Evolutionary conservation across 2,113 vertebrate species (phyloP), one percentile per base, ranked within the genome.

Genomic region (Amphiprion ocellaris): DNA sequence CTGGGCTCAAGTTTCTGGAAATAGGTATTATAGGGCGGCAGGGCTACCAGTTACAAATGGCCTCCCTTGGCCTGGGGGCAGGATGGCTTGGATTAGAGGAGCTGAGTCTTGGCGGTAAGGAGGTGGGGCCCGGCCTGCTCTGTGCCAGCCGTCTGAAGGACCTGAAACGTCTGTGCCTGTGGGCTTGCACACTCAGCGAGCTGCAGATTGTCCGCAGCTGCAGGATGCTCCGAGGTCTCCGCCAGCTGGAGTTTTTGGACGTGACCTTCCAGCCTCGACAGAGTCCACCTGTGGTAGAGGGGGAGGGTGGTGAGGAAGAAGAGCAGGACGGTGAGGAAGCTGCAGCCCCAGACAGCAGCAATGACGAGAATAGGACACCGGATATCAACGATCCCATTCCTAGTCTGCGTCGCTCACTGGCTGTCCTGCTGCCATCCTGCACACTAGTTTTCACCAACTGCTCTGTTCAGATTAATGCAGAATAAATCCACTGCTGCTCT

Each of bases 21-120:
- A 89, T 95, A 77, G 92, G 92, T 23, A 92, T 93, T 23, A 89
- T 86, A 4, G 92, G 80, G 4, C 83, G 92, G 17, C 88, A 92
- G 44, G 92, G 92, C 50, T 92, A 92, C 81, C 91, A 93, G 79
- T 78, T 89, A 61, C 92, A 95, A 61, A 94, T 95, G 94, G 92
- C 93, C 28, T 94, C 94, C 3, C 82, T 94, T n/a, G 95, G 94
- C 0, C 85, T 95, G 5, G 94, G 92, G 0, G 85, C 90, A 9
- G 95, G 95, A 21, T 95, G 94, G 95, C 87, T 90, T 0, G 95
- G 94, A 4, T 79, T 95, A 21, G 89, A 94, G 78, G 92, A 92
- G 26, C 89, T 95, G 60, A 89, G 92, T 23, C 84, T 95, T 1
- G 95, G 95, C 1, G 94, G 94, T 10, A 93, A 92, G 62, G 95